These are phyloP conservation scores for Holacanthella duospinosa DNA, from an alignment of 2,888 invertebrate genomes.

Conservation along the genomic window DNA sequence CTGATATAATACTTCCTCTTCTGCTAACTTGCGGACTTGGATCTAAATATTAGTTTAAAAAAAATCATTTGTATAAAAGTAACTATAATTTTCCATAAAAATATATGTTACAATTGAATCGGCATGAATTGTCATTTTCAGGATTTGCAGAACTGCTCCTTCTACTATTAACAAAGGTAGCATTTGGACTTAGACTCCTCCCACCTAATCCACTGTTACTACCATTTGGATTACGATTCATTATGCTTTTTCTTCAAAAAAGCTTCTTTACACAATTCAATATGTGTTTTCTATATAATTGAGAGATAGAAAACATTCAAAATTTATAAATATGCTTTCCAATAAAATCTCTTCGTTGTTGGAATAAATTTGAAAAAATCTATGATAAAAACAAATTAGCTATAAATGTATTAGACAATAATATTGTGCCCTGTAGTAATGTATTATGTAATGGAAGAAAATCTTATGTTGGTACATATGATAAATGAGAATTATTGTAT, in stretches of 20 bases:
- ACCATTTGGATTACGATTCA: background rate
- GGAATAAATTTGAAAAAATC: no score
- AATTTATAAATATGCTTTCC: no score
- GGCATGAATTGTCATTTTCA: background rate
- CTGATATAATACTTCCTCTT: background rate
- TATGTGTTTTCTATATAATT: background rate
- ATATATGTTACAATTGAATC: background rate
- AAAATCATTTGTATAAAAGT: no score
- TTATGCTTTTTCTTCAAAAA: background rate
- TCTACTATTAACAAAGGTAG: background rate
- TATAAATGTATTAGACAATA: no score
- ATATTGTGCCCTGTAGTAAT: no score
- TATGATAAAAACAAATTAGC: no score
- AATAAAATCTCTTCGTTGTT: background rate
- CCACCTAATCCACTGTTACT: background rate
- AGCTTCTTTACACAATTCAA: background rate
- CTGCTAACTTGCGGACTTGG: conserved; percentile 2
- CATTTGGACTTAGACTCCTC: background rate
- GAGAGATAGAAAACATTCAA: background rate
- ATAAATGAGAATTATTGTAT: no score
- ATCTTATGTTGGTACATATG: no score
- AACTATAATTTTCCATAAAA: no score
- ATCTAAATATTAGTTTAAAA: background rate
- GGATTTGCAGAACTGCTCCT: background rate
- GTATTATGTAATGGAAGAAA: no score